Conservation (phyloP, 1,140 invertebrate genomes). For the Lucilia cuprina region DNA sequence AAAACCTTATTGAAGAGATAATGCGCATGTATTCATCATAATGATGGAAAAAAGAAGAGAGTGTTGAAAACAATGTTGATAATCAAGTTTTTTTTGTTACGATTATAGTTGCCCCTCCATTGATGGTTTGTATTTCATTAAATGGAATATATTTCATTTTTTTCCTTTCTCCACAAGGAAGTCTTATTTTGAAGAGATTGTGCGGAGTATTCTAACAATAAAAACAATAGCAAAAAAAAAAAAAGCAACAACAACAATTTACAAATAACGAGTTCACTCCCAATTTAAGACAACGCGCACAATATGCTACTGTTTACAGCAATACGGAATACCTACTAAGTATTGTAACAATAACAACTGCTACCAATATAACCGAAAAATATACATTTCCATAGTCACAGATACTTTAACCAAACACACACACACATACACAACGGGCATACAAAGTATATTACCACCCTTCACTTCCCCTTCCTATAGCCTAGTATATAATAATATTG, state of each 20-base stretch:
- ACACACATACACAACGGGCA: too few relatives aligned
- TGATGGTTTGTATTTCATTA: background rate
- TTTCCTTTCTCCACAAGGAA: background rate
- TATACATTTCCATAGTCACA: background rate
- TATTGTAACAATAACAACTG: background rate
- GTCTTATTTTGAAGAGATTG: background rate
- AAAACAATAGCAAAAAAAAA: background rate
- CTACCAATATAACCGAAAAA: background rate
- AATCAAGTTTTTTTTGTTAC: background rate
- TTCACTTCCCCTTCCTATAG: background rate
- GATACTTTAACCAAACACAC: background rate
- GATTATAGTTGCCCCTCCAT: background rate
- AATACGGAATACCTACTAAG: background rate
- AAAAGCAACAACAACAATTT: background rate
- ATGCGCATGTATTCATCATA: background rate
- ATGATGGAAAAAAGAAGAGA: background rate
- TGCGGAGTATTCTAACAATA: background rate
- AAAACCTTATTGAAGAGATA: background rate
- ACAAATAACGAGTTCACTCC: slow-evolving; percentile 14
- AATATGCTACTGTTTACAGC: slow-evolving; percentile 29
- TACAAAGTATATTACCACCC: background rate
- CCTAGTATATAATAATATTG: background rate
- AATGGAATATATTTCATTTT: background rate
- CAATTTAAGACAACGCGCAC: slow-evolving; percentile 19
- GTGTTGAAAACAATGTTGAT: background rate